Conservation (phyloP, 2,113 vertebrate species). For the Sceloporus tristichus region DNA sequence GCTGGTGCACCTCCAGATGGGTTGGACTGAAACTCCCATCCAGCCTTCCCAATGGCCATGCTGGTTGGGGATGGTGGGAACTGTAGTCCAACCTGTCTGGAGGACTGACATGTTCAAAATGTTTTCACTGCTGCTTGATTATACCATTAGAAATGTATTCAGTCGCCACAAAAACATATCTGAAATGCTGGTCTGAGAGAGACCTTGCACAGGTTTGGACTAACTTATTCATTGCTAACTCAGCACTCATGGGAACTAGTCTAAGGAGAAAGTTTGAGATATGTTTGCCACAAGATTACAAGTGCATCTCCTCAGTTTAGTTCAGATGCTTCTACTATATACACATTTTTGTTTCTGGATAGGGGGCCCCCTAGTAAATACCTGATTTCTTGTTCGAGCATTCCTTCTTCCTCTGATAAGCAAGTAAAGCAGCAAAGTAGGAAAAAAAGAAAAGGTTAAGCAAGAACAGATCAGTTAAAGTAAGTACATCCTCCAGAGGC, state of each 20-base stretch:
- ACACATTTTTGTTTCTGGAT: neutral
- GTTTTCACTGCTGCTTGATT: conserved; percentile 13
- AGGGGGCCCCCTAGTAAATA: conserved; percentile 80
- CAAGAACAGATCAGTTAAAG: conserved; percentile 89
- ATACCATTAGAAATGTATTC: conserved; percentile 32
- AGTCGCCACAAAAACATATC: conserved; percentile 29
- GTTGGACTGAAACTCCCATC: too few relatives aligned
- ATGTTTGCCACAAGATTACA: neutral
- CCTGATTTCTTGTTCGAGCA: conserved; percentile 95
- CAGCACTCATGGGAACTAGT: neutral
- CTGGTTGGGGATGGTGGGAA: too few relatives aligned
- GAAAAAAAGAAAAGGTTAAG: conserved; percentile 88
- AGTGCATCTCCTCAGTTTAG: conserved; percentile 13
- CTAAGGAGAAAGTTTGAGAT: accelerated
- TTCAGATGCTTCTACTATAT: neutral
- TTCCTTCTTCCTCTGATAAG: conserved; percentile 99
- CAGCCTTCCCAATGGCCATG: too few relatives aligned
- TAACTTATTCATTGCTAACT: neutral
- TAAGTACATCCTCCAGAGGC: conserved; percentile 79
- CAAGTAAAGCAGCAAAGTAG: conserved; percentile 87
- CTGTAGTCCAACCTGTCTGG: neutral
- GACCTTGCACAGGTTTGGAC: accelerated
- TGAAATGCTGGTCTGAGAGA: neutral
- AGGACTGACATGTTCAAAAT: neutral
- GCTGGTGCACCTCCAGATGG: too few relatives aligned